These are phyloP conservation scores for Odontesthes bonariensis DNA, from an alignment of 2,113 vertebrate genomes.

Conservation along the genomic window DNA sequence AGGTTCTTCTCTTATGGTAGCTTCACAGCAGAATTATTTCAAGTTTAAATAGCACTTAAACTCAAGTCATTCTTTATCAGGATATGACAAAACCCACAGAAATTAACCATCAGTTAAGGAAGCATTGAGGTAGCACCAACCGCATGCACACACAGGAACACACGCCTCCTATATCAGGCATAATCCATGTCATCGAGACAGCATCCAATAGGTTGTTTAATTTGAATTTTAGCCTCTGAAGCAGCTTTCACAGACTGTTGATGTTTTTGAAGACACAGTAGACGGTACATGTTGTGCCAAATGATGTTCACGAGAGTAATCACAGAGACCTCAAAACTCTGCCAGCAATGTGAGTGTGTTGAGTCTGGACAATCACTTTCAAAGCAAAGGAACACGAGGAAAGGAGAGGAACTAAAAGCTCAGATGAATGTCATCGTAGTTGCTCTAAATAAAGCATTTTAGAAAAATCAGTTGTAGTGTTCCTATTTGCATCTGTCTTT, in stretches of 20 bases:
- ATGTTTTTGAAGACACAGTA: constrained; percentile 30
- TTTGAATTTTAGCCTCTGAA: constrained; percentile 30
- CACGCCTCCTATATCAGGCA: constrained; percentile 19
- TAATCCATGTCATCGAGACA: constrained; percentile 15
- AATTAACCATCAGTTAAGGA: constrained; percentile 3
- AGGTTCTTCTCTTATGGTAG: too few relatives aligned
- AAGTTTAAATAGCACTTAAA: too few relatives aligned
- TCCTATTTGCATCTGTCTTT: constrained; percentile 81
- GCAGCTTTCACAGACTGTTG: constrained; percentile 48
- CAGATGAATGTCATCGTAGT: constrained; percentile 73
- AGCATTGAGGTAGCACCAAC: neutral
- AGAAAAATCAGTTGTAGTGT: constrained; percentile 70
- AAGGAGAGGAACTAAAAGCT: constrained; percentile 41
- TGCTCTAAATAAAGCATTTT: constrained; percentile 65
- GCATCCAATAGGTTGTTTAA: constrained; percentile 9
- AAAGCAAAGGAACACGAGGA: constrained; percentile 69
- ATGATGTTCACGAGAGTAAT: constrained; percentile 42
- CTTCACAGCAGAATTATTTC: too few relatives aligned
- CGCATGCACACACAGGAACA: neutral
- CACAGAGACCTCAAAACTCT: constrained; percentile 68
- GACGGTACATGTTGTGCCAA: constrained; percentile 46
- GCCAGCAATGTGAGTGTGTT: constrained; percentile 65
- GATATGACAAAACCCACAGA: neutral
- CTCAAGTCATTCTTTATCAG: too few relatives aligned
- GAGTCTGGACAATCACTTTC: constrained; percentile 77